Evolutionary conservation across 2,888 invertebrate species (phyloP).

Genomic region (Choristoneura rosaceana): DNA sequence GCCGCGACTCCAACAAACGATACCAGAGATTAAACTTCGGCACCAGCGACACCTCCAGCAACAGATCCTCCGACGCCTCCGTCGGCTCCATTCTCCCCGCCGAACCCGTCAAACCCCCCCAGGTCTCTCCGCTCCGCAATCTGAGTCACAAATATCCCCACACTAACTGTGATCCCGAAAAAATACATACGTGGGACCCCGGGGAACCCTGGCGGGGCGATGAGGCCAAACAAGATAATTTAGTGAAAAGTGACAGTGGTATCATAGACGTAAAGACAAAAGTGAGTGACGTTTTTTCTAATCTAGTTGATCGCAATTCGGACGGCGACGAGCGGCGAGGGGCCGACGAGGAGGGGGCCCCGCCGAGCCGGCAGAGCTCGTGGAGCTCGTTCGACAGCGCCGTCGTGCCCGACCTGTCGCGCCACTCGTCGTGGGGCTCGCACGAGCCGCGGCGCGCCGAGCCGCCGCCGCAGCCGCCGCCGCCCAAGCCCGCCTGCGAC

Average conservation of each 20-base stretch:
- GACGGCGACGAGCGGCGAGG: conserved; percentile 79
- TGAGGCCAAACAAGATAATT: conserved; percentile 69
- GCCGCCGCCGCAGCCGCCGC: conserved; percentile 47
- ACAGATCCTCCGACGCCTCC: conserved; percentile 52
- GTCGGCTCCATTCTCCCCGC: conserved; percentile 43
- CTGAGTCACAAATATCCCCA: conserved; percentile 62
- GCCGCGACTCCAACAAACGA: conserved; percentile 61
- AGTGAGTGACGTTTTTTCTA: conserved; percentile 88
- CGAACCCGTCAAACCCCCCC: conserved; percentile 53
- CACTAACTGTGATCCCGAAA: conserved; percentile 70
- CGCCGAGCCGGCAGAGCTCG: conserved; percentile 88
- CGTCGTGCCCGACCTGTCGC: conserved; percentile 89
- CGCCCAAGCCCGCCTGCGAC: conserved; percentile 59
- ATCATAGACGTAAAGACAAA: conserved; percentile 77
- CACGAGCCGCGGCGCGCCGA: conserved; percentile 66
- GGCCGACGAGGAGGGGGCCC: conserved; percentile 62
- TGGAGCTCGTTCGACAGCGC: conserved; percentile 93
- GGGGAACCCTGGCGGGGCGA: conserved; percentile 79
- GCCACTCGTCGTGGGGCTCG: conserved; percentile 94
- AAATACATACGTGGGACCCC: conserved; percentile 89
- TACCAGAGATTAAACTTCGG: conserved; percentile 65
- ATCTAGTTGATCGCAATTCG: conserved; percentile 89
- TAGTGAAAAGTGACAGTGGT: conserved; percentile 83
- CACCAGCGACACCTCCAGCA: conserved; percentile 53
- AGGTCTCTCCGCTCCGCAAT: conserved; percentile 64